Base-by-base conservation (phyloP, 2,888 invertebrate genomes). In the Aethes cnicana region DNA sequence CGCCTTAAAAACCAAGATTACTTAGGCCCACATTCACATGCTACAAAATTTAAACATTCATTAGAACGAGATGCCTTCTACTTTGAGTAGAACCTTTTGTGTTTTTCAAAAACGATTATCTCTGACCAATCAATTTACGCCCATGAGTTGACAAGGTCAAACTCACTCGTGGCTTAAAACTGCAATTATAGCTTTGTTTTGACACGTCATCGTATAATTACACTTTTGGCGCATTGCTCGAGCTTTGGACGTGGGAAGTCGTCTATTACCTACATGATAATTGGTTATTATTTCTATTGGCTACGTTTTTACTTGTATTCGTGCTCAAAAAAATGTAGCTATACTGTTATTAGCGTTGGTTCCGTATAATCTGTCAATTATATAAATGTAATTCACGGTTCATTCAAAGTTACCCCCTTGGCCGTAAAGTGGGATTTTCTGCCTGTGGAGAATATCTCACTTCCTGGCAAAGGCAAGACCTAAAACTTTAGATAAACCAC, bases 101-200 rank as follows among this genome's bases (percentile, higher is more conserved):
- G n/a, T n/a, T n/a, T n/a, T n/a, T n/a, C n/a, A n/a, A n/a, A n/a
- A n/a, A n/a, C n/a, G 7, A 8, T 17, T 8, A 21, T 39, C 33
- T 48, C 25, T 25, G 26, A 33, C 37, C 14, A 8, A 46, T 44
- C 32, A 46, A 39, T 46, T 44, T 49, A 36, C 20, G 25, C 36
- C 36, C 33, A 28, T 25, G 32, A 30, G 28, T 28, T 48, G 53
- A 53, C 58, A 55, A 58, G 57, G 58, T 18, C 49, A 23, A 33
- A 30, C 14, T 41, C 35, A 47, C 42, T 47, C 36, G 30, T 52
- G 39, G 25, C 39, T 55, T 55, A 61, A n/a, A n/a, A 56, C 56
- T 60, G 59, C 58, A 42, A 65, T 59, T 55, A 57, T 54, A 55
- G 42, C 39, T 57, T 56, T 61, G 58, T 57, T 63, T 64, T 54